Base-by-base conservation (phyloP, 2,113 vertebrate genomes). In the Monopterus albus region DNA sequence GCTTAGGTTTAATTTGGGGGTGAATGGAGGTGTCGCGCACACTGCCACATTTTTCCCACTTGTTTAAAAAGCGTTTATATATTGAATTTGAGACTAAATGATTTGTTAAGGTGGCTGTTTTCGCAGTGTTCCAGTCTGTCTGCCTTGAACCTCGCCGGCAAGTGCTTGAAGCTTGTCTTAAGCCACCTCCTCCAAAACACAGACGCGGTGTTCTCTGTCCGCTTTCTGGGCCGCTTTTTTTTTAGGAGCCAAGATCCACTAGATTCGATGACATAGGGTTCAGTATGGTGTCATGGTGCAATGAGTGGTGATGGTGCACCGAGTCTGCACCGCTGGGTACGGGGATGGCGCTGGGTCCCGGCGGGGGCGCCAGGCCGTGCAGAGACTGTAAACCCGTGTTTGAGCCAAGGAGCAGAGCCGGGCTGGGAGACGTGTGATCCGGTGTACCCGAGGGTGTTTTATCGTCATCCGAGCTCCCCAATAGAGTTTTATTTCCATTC, bases 281-380 rank as follows among this genome's bases (percentile, higher is more conserved):
- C 91, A 99, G 96, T 89, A 99, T 98, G 88, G 95, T 95, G 95
- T 99, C 97, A 88, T 99, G 98, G 92, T 99, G 97, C 93, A 99
- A 92, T 65, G 95, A 91, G 89, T 99, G 98, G 78, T 99, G 98
- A 72, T 97, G 97, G 85, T 98, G 97, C 93, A 97, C 92, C 20
- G 95, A 93, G 81, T 98, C 97, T 4, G 91, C 75, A n/a, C 94
- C 79, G 55, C 93, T 94, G 14, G 96, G 94, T 59, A 98, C 96
- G 2, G 96, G 96, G 75, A 99, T 95, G 31, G 97, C 97, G 79
- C 97, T 98, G 76, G 97, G 98, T 45, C 96, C 97, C n/a, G 95
- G 97, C 9, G 96, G 97, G 56, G 97, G 96, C 29, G 95, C 96
- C 62, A 99, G 94, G 85, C 96, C 93, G 72, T 99, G 97, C 57